phyloP scores from a whole-genome alignment of 2,888 invertebrate species.

The Tenthredo notha region DNA sequence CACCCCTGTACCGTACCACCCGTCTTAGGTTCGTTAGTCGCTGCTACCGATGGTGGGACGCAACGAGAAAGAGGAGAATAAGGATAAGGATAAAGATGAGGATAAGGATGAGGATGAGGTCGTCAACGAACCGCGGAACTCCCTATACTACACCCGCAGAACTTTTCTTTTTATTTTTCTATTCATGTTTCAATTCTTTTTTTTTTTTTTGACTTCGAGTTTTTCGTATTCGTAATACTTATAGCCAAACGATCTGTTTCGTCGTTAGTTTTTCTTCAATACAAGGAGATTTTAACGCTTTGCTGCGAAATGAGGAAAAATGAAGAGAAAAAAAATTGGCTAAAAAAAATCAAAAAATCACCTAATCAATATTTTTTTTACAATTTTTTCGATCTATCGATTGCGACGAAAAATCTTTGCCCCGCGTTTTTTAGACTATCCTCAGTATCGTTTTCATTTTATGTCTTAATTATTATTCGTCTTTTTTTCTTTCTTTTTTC shows the following conservation, averaged over 20 bases:
- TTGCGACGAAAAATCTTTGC: no score
- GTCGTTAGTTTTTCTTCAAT: neutral
- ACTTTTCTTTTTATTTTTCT: neutral
- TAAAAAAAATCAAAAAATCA: neutral
- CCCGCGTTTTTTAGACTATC: neutral
- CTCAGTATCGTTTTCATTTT: neutral
- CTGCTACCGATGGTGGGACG: slow-evolving; percentile 25
- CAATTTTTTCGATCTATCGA: neutral
- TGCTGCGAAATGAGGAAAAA: neutral
- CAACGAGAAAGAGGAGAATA: slow-evolving; percentile 59
- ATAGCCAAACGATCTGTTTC: neutral
- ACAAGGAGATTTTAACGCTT: neutral
- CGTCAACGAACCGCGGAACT: slow-evolving; percentile 21
- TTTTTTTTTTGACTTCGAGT: neutral
- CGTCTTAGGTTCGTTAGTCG: slow-evolving; percentile 30
- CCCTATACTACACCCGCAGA: neutral
- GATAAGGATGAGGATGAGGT: neutral
- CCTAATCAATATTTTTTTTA: neutral
- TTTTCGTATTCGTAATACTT: no score
- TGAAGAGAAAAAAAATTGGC: neutral
- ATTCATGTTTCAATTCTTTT: neutral
- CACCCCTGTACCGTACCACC: neutral
- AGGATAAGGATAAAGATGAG: neutral
- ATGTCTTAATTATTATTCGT: neutral
- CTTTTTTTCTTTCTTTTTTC: neutral